phyloP scores from a whole-genome alignment of 2,888 invertebrate genomes.

The Cryptophagus acutangulus region DNA sequence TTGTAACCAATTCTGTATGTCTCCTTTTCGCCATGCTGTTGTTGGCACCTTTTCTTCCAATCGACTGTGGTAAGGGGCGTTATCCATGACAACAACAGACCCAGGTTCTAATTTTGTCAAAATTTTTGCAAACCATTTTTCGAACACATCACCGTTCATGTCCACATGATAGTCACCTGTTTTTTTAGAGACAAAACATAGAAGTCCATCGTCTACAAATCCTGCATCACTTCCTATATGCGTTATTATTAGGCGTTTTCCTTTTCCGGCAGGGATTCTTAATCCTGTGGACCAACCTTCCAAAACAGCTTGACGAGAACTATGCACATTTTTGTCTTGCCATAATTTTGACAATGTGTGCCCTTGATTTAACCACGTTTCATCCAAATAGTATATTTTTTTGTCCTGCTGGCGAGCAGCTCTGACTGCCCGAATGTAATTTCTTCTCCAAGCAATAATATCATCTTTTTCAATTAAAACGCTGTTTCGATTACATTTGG shows the following conservation, averaged over 20 bases:
- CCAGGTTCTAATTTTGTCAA: conserved; percentile 16
- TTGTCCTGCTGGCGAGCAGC: conserved; percentile 9
- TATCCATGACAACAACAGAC: conserved; percentile 22
- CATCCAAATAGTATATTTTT: conserved; percentile 19
- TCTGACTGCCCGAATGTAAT: conserved; percentile 12
- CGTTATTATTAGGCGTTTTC: conserved; percentile 15
- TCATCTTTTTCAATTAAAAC: conserved; percentile 11
- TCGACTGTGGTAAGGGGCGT: conserved; percentile 21
- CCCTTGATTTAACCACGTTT: conserved; percentile 22
- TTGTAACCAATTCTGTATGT: too few species aligned
- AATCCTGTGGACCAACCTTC: conserved; percentile 11
- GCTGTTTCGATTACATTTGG: conserved; percentile 8
- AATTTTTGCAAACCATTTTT: conserved; percentile 19
- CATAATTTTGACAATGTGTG: conserved; percentile 17
- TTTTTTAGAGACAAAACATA: conserved; percentile 17
- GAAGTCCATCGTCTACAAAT: conserved; percentile 17
- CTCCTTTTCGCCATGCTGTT: conserved; percentile 14
- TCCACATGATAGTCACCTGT: conserved; percentile 18
- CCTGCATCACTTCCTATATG: conserved; percentile 21
- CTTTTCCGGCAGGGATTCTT: conserved; percentile 18
- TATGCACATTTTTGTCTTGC: conserved; percentile 13
- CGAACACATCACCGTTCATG: conserved; percentile 18
- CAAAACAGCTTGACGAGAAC: conserved; percentile 11
- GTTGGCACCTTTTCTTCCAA: conserved; percentile 19
- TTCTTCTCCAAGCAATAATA: conserved; percentile 12